Percentiles rank a stretch among this genome's conserved stretches.
phyloP scores from a whole-genome alignment of 2,113 vertebrate genomes.

The Tor tambroides region DNA sequence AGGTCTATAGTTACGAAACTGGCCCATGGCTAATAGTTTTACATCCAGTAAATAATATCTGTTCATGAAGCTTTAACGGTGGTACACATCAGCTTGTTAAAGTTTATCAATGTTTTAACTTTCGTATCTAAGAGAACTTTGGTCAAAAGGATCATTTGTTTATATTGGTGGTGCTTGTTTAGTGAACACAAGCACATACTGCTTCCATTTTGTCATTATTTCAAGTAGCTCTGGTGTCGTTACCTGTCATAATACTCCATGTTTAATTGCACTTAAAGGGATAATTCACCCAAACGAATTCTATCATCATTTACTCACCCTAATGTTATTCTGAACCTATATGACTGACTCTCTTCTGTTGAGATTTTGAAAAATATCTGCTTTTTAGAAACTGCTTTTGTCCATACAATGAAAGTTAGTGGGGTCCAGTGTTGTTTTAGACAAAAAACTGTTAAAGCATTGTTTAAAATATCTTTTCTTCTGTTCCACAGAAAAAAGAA shows the following conservation, averaged over 20 bases:
- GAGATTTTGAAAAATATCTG: neutral
- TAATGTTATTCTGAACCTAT: neutral
- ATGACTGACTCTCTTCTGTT: neutral
- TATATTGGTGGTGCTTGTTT: constrained; percentile 15
- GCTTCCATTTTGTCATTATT: neutral
- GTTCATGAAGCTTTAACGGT: neutral
- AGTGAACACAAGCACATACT: neutral
- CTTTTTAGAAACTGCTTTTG: neutral
- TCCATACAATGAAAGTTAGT: neutral
- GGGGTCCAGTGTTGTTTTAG: neutral
- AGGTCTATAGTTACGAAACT: neutral
- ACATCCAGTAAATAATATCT: neutral
- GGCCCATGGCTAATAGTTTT: neutral
- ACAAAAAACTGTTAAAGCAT: neutral
- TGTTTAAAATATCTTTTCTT: neutral
- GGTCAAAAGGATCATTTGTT: neutral
- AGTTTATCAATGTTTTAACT: too few species aligned
- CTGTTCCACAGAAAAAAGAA: neutral
- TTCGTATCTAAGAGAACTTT: neutral
- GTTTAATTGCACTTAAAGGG: neutral
- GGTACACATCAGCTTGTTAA: constrained; percentile 4
- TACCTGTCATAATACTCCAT: neutral
- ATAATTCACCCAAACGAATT: neutral
- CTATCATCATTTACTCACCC: neutral
- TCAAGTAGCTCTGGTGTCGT: constrained; percentile 5